These are phyloP conservation scores for Nymphalis polychloros DNA, from an alignment of 2,888 invertebrate species.

Conservation along the genomic window DNA sequence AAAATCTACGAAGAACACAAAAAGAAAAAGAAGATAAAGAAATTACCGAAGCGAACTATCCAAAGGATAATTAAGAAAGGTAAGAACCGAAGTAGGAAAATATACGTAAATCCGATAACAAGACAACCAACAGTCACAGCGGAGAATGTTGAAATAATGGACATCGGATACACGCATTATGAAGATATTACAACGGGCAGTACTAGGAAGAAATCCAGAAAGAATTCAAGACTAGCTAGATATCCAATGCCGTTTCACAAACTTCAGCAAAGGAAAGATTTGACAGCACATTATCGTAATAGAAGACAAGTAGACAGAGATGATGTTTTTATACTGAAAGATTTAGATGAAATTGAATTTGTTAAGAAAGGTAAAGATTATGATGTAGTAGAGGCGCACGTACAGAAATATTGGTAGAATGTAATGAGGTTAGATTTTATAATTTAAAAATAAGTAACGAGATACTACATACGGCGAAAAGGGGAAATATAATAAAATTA, in stretches of 20 bases:
- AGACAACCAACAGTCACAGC: constrained; percentile 47
- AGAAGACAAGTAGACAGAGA: constrained; percentile 47
- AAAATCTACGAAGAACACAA: constrained; percentile 50
- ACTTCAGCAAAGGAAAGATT: constrained; percentile 47
- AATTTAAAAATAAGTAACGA: constrained; percentile 1
- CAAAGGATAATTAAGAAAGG: constrained; percentile 74
- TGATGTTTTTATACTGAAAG: constrained; percentile 58
- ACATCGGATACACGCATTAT: constrained; percentile 45
- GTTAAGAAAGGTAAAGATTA: constrained; percentile 54
- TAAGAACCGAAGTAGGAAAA: constrained; percentile 52
- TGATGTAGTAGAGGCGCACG: constrained; percentile 55
- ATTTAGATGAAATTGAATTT: constrained; percentile 66
- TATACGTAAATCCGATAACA: constrained; percentile 48
- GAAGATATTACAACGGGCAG: constrained; percentile 52
- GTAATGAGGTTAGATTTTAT: not conserved
- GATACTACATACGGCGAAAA: not conserved
- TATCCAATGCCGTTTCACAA: constrained; percentile 66
- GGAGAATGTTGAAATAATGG: constrained; percentile 34
- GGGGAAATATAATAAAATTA: not conserved
- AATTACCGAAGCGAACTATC: constrained; percentile 63
- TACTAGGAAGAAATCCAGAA: constrained; percentile 52
- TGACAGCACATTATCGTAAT: constrained; percentile 34
- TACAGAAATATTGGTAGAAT: constrained; percentile 61
- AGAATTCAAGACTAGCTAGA: constrained; percentile 51
- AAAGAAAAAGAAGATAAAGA: constrained; percentile 53